Evolutionary conservation across 2,797 vertebrate species (phyloP), one percentile per base, ranked within the genome.

Genomic region (Ataeniobius toweri): DNA sequence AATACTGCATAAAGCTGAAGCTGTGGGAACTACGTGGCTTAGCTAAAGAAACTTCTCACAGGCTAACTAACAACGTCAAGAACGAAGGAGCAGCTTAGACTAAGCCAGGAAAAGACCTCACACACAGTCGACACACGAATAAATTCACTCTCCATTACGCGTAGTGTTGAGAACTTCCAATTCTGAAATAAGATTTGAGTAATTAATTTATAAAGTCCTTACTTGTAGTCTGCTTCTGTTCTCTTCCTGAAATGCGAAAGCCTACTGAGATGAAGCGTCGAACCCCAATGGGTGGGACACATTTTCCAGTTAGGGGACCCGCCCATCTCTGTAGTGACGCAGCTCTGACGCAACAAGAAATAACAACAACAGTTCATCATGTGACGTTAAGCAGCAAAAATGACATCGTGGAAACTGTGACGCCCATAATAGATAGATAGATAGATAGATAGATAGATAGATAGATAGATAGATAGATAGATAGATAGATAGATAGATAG

Each of bases 211-310:
- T 8, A 36, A 53, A 3, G 22, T 1, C 89, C 93, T 93, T 93
- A 94, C 93, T 91, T 80, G 79, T 5, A 2, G 4, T 75, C 10
- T 63, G 22, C 6, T 48, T 48, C 9, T 0, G 1, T 61, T 67
- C 6, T 86, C 82, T 92, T 93, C 81, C 86, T 81, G 74, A 0
- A 75, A 6, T 10, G 26, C 3, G 41, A 8, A 26, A 2, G 16
- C 7, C 14, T 71, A 7, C 18, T 24, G 9, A 0, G 36, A 14
- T 5, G 10, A 24, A 12, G 73, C 84, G 24, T 74, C 86, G 77
- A 82, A 77, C 3, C 46, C 7, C 1, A 2, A 88, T 91, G 92
- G 94, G 93, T 83, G 91, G 94, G 86, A 85, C 90, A 83, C 31
- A 88, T 48, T 91, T 93, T 94, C 91, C 91, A 89, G 80, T 22